Conservation (phyloP, 1,140 invertebrate genomes). For the Cardiocondyla obscurior region DNA sequence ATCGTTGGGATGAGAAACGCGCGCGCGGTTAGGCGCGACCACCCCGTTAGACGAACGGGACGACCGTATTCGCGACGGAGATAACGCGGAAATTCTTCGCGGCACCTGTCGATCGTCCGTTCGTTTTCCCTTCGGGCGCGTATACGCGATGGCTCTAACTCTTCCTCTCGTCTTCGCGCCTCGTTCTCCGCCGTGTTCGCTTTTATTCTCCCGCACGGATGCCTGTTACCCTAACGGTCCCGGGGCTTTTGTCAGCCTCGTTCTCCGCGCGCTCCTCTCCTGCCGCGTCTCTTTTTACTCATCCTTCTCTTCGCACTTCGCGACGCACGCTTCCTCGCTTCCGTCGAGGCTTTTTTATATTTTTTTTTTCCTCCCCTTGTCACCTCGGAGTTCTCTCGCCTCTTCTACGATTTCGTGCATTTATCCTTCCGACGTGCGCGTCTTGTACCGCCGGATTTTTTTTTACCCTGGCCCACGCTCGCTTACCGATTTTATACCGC, state of each 20-base stretch:
- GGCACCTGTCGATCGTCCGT: conserved; percentile 65
- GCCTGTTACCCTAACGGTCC: conserved; percentile 1
- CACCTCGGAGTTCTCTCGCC: no score
- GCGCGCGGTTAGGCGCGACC: conserved; percentile 30
- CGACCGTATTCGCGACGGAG: conserved; percentile 49
- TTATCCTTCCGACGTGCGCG: neutral
- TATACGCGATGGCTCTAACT: neutral
- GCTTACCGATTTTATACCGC: neutral
- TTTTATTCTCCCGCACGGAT: neutral
- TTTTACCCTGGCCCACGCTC: neutral
- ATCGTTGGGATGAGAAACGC: neutral
- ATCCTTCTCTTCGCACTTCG: neutral
- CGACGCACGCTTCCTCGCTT: neutral
- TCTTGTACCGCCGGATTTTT: neutral
- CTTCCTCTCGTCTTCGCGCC: neutral
- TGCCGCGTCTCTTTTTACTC: neutral
- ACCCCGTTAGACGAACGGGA: conserved; percentile 72
- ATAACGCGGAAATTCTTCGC: conserved; percentile 45
- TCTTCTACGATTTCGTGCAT: neutral
- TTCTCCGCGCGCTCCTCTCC: neutral
- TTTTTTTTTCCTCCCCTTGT: no score
- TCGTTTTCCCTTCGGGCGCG: conserved; percentile 40
- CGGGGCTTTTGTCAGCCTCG: conserved; percentile 20
- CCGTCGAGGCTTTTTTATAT: no score
- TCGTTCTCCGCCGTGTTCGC: neutral